Evolutionary conservation across 2,797 vertebrate species (phyloP).

Genomic region (Tragopan temminckii): DNA sequence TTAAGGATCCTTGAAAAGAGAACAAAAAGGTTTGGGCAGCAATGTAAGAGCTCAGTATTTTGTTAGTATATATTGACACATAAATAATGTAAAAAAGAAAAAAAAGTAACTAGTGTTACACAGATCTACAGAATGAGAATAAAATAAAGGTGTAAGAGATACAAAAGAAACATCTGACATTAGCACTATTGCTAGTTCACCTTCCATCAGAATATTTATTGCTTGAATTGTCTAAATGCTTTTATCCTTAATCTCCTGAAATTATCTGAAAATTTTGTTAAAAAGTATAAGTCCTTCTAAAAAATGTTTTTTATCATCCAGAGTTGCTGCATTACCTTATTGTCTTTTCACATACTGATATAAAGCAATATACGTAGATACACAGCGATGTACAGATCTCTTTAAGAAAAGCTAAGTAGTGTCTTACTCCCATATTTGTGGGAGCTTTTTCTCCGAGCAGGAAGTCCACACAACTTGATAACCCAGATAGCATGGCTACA

Average conservation of each 20-base stretch:
- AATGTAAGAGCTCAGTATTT: neutral
- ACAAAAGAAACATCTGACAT: neutral
- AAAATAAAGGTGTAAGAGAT: neutral
- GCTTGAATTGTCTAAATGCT: neutral
- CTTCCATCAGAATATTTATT: neutral
- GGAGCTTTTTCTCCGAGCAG: neutral
- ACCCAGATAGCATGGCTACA: neutral
- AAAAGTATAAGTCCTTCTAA: neutral
- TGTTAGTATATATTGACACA: neutral
- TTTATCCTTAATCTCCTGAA: neutral
- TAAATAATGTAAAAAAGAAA: neutral
- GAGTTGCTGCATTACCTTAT: neutral
- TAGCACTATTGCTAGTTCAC: neutral
- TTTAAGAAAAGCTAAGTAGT: neutral
- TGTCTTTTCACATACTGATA: neutral
- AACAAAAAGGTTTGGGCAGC: neutral
- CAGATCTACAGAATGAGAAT: neutral
- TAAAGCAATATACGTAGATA: neutral
- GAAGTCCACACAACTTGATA: neutral
- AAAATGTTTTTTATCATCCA: neutral
- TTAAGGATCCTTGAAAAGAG: neutral
- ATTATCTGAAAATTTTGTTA: neutral
- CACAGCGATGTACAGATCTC: neutral
- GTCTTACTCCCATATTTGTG: too few relatives aligned
- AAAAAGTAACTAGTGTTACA: neutral